Conservation (phyloP, 1,140 invertebrate species). For the Calephelis nemesis region DNA sequence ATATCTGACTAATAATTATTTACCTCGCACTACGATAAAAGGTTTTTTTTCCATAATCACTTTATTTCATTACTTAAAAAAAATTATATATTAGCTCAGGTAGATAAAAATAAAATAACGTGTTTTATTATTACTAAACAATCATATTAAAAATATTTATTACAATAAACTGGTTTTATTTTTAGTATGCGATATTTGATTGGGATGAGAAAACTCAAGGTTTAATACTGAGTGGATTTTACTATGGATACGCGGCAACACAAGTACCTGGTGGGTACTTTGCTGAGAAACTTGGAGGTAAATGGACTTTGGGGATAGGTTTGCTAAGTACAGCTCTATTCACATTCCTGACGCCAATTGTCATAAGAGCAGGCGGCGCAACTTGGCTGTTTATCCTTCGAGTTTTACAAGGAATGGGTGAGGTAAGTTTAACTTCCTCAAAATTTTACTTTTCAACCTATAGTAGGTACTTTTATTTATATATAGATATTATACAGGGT, state of each 20-base stretch:
- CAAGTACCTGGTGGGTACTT: conserved; percentile 83
- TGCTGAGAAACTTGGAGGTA: conserved; percentile 81
- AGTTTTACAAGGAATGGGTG: conserved; percentile 84
- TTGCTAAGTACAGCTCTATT: conserved; percentile 82
- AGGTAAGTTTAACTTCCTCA: conserved; percentile 54
- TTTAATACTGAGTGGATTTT: conserved; percentile 81
- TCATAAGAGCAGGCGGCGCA: conserved; percentile 75
- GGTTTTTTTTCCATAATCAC: too few species aligned
- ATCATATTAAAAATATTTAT: too few species aligned
- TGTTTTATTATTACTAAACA: too few species aligned
- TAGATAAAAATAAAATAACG: too few species aligned
- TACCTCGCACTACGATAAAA: too few species aligned
- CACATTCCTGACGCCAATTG: conserved; percentile 79
- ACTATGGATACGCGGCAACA: conserved; percentile 82
- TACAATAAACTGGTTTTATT: conserved; percentile 19
- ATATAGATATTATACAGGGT: too few species aligned
- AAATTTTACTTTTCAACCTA: too few species aligned
- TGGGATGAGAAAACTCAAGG: conserved; percentile 82
- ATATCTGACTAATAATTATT: too few species aligned
- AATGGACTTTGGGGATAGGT: conserved; percentile 82
- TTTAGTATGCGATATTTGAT: conserved; percentile 75
- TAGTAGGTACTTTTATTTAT: too few species aligned
- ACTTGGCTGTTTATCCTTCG: conserved; percentile 82
- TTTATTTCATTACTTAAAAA: too few species aligned
- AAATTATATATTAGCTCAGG: too few species aligned